Evolutionary conservation across 1,140 invertebrate genomes (phyloP), one percentile per base, ranked within the genome.

Genomic region (Bombus difficillimus): DNA sequence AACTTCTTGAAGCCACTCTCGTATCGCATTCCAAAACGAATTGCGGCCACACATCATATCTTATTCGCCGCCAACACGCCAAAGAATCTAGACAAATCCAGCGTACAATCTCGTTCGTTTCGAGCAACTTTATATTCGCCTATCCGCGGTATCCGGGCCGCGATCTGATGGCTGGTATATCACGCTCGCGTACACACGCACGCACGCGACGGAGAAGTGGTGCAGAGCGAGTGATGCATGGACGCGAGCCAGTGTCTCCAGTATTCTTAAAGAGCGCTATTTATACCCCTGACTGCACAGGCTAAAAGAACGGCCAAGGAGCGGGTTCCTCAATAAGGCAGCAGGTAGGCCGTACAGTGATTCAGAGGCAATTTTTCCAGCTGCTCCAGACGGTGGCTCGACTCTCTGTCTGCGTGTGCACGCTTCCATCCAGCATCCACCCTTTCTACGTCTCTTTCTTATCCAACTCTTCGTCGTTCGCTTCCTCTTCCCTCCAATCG

Each of bases 291-390:
- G 93, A 94, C 89, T 93, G 87, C 87, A 91, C 86, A 84, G 90
- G 64, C 79, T 88, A 81, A 92, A 92, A 92, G 89, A 92, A 89
- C 85, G 85, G 81, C 47, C 89, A 81, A 76, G 83, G 86, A 94
- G 92, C 93, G 92, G 82, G 93, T 93, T 94, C 93, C 93, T 94
- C 93, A 92, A 94, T 94, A 94, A 92, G 93, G 93, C 91, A 92
- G 92, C 91, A 92, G 92, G 93, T 93, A 93, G 93, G 92, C 89
- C 77, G 92, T 79, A 85, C 87, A 83, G 92, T 93, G 92, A 93
- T 93, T 93, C 93, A 93, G 92, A 92, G 88, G 47, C 69, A 76
- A 93, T 93, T 93, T 93, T 93, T 93, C 90, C 89, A 92, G 75
- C 87, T 87, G 89, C 83, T 88, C 90, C 92, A 93, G 93, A 93